phyloP scores from a whole-genome alignment of 2,113 vertebrate genomes.

The Emydocephalus ijimae region DNA sequence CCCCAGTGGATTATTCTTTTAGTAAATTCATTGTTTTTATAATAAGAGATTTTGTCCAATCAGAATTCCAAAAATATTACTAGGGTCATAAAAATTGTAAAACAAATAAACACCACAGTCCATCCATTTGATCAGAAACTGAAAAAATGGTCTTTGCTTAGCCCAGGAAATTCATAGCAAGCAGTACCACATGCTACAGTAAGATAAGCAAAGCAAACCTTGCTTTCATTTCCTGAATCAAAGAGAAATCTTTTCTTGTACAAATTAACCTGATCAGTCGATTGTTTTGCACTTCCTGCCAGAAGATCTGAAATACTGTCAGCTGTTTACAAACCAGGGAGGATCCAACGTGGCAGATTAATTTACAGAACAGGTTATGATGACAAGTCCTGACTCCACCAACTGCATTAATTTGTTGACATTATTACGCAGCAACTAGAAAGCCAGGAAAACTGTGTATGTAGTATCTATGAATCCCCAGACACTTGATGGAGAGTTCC shows the following conservation, averaged over 20 bases:
- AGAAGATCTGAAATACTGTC: neutral
- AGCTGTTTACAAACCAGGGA: neutral
- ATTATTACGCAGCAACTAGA: neutral
- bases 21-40: neutral
- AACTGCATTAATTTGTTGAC: neutral
- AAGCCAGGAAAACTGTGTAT: neutral
- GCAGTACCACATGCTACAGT: neutral
- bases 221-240: neutral
- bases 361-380: neutral
- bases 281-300: neutral
- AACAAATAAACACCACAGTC: neutral
- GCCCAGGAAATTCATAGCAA: neutral
- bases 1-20: neutral
- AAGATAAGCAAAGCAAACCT: neutral
- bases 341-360: slow-evolving; percentile 27
- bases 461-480: neutral
- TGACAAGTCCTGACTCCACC: neutral
- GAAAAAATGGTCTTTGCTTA: neutral
- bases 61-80: neutral
- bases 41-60: neutral
- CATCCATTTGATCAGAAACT: neutral
- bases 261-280: neutral
- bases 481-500: neutral
- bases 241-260: neutral
- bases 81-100: neutral